Percentiles rank a stretch among this genome's conserved stretches.
Evolutionary conservation across 1,140 invertebrate species (phyloP).

Genomic region (Diorhabda carinulata): DNA sequence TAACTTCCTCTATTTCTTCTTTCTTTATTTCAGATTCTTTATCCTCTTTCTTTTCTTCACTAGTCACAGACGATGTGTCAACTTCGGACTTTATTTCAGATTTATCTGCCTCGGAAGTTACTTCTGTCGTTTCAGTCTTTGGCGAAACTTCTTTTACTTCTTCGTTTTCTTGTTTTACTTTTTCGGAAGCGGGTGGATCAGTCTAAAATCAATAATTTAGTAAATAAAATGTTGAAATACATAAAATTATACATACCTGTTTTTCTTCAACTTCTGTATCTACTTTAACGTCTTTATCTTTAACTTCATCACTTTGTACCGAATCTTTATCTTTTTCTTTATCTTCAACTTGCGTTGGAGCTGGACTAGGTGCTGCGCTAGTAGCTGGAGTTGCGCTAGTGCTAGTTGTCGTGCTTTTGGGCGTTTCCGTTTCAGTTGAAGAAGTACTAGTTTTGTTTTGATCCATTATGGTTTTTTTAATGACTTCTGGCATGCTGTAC

Average conservation of each 20-base stretch:
- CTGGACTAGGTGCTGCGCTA: constrained; percentile 69
- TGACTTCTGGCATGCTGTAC: constrained; percentile 93
- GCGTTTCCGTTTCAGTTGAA: constrained; percentile 31
- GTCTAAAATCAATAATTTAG: constrained; percentile 27
- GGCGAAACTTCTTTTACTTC: constrained; percentile 28
- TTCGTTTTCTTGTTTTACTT: constrained; percentile 47
- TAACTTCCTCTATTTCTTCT: constrained; percentile 34
- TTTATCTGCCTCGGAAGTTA: constrained; percentile 35
- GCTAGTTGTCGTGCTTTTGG: constrained; percentile 55
- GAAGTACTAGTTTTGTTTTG: constrained; percentile 40
- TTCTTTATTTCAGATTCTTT: constrained; percentile 38
- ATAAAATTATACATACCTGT: neutral
- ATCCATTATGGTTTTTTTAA: constrained; percentile 53
- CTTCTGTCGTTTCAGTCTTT: constrained; percentile 41
- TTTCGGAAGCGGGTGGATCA: constrained; percentile 39
- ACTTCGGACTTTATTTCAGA: constrained; percentile 33
- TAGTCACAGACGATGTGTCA: constrained; percentile 29
- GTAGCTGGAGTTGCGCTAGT: constrained; percentile 62
- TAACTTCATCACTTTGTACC: constrained; percentile 50
- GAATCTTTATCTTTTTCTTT: constrained; percentile 43
- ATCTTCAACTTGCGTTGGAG: constrained; percentile 48
- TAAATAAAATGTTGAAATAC: neutral
- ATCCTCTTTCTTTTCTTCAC: constrained; percentile 48
- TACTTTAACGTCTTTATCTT: constrained; percentile 48
- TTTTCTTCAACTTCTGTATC: constrained; percentile 36